Conservation (phyloP, 2,888 invertebrate species). For the Andricus curvator region DNA sequence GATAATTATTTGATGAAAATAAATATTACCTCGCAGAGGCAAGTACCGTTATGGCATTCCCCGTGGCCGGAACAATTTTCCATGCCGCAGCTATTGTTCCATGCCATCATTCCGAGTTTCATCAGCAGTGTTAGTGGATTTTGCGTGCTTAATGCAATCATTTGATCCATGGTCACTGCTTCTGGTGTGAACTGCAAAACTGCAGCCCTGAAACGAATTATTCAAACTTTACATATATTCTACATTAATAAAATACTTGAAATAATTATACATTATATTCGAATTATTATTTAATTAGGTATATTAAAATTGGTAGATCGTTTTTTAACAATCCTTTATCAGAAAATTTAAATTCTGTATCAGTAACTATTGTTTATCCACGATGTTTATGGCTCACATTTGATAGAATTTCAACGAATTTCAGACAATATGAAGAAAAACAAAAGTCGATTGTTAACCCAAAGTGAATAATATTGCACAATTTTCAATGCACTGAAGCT, state of each 20-base stretch:
- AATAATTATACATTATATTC: neutral
- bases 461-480: neutral
- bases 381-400: neutral
- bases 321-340: too few relatives aligned
- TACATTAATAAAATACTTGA: neutral
- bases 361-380: neutral
- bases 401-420: neutral
- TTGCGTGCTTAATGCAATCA: slow-evolving; percentile 75
- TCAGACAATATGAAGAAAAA: too few relatives aligned
- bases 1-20: neutral
- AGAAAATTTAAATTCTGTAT: too few relatives aligned
- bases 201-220: slow-evolving; percentile 62
- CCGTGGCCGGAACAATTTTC: slow-evolving; percentile 93
- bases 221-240: neutral
- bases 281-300: too few relatives aligned
- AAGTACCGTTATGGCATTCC: slow-evolving; percentile 94
- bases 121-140: slow-evolving; percentile 76
- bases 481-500: too few relatives aligned
- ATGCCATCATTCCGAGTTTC: slow-evolving; percentile 76
- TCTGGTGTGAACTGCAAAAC: slow-evolving; percentile 63
- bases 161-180: slow-evolving; percentile 73
- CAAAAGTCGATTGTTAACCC: neutral
- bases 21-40: slow-evolving; percentile 91
- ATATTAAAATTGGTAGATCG: too few relatives aligned
- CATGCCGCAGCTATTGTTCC: slow-evolving; percentile 81